A percentile compares a stretch with the other conserved stretches of the same genome.
Conservation (phyloP, 2,797 vertebrate genomes). For the Iguana delicatissima region DNA sequence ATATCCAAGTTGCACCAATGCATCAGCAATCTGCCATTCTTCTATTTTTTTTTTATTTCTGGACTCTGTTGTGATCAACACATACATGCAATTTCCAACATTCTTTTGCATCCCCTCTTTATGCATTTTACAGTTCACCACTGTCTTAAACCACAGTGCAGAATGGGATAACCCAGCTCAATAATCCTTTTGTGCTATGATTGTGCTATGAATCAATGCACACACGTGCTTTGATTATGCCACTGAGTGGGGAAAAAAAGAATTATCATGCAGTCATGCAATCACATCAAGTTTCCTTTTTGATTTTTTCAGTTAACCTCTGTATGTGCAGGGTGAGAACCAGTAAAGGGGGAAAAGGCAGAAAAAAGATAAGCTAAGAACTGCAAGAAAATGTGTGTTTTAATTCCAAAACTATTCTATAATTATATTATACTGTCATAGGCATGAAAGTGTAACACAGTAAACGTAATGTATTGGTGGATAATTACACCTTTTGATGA, state of each 20-base stretch:
- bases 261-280: not conserved
- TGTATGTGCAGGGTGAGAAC: not conserved
- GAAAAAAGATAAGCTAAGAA: not conserved
- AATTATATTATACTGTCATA: not conserved
- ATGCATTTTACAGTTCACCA: too few species aligned
- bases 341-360: not conserved
- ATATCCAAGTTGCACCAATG: not conserved
- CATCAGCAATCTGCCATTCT: not conserved
- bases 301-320: not conserved
- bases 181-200: not conserved
- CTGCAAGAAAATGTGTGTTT: not conserved
- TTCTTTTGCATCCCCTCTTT: too few species aligned
- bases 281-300: not conserved
- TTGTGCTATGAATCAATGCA: not conserved
- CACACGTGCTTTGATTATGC: not conserved
- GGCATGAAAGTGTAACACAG: not conserved
- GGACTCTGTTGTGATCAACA: not conserved
- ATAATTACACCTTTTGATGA: not conserved
- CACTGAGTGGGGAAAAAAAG: not conserved
- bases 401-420: not conserved
- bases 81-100: too few species aligned
- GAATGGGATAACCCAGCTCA: not conserved
- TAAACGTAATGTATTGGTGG: not conserved
- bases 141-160: too few species aligned
- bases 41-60: not conserved